A percentile compares a stretch with the other conserved stretches of the same genome.
phyloP scores from a whole-genome alignment of 2,888 invertebrate genomes.

The Stenodera caucasica region DNA sequence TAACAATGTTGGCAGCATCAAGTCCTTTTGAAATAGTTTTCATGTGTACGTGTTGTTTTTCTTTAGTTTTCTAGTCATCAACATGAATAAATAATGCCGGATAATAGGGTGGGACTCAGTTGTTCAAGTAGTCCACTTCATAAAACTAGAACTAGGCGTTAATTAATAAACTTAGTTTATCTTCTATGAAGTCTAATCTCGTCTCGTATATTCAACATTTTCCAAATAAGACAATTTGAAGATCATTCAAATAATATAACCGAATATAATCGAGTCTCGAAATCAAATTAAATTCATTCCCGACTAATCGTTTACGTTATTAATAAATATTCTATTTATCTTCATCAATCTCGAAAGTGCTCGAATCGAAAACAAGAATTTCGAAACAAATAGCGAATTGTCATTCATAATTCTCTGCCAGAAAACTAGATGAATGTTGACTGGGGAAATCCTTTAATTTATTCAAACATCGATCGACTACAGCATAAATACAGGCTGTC shows the following conservation, averaged over 20 bases:
- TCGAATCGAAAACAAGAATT: background rate
- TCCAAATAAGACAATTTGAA: no score
- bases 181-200: background rate
- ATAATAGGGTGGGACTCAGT: background rate
- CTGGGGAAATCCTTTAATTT: conserved; percentile 13
- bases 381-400: background rate
- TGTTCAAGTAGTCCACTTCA: background rate
- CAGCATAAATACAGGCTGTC: background rate
- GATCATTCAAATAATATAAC: no score
- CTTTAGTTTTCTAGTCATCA: background rate
- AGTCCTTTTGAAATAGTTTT: background rate
- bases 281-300: conserved; percentile 26
- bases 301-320: background rate
- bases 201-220: no score
- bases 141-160: background rate
- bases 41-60: background rate
- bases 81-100: background rate
- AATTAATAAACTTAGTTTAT: background rate
- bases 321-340: conserved; percentile 1
- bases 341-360: background rate
- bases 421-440: conserved; percentile 2
- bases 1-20: conserved; percentile 7
- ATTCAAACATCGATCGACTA: conserved; percentile 22
- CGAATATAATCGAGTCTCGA: no score
- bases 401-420: conserved; percentile 6